phyloP scores from a whole-genome alignment of 2,888 invertebrate species.

The Chymomyza procnemis region DNA sequence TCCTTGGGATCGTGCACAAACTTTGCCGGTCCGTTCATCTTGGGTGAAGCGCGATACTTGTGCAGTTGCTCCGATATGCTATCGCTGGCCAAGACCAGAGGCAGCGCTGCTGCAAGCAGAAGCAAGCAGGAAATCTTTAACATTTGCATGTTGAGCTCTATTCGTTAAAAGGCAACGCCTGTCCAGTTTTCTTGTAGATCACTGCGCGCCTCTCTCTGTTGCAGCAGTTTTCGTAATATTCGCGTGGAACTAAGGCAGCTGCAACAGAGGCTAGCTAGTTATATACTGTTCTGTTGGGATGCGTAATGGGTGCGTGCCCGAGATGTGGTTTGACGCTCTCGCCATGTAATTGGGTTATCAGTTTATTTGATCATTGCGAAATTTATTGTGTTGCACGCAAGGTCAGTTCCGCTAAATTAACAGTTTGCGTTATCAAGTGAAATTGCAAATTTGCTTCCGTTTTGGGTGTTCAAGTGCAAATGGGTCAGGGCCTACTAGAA shows the following conservation, averaged over 20 bases:
- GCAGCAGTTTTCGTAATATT: constrained; percentile 36
- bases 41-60: constrained; percentile 59
- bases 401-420: constrained; percentile 38
- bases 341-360: constrained; percentile 43
- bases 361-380: constrained; percentile 29
- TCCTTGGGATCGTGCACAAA: constrained; percentile 48
- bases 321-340: not conserved
- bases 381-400: not conserved
- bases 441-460: constrained; percentile 40
- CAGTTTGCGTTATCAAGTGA: constrained; percentile 36
- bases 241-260: constrained; percentile 14
- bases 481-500: constrained; percentile 25
- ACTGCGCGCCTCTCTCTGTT: constrained; percentile 50
- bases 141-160: not conserved
- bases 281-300: constrained; percentile 33
- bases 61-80: constrained; percentile 6
- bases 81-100: constrained; percentile 9
- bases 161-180: constrained; percentile 41
- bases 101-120: constrained; percentile 5
- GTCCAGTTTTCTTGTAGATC: constrained; percentile 39
- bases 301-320: not conserved
- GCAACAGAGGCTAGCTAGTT: constrained; percentile 15
- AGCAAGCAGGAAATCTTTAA: not conserved
- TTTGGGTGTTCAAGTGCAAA: constrained; percentile 33
- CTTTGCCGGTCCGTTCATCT: constrained; percentile 48